A percentile compares a stretch with the other conserved stretches of the same genome.
Evolutionary conservation across 2,797 vertebrate species (phyloP).

Genomic region (Fistularia tabacaria): DNA sequence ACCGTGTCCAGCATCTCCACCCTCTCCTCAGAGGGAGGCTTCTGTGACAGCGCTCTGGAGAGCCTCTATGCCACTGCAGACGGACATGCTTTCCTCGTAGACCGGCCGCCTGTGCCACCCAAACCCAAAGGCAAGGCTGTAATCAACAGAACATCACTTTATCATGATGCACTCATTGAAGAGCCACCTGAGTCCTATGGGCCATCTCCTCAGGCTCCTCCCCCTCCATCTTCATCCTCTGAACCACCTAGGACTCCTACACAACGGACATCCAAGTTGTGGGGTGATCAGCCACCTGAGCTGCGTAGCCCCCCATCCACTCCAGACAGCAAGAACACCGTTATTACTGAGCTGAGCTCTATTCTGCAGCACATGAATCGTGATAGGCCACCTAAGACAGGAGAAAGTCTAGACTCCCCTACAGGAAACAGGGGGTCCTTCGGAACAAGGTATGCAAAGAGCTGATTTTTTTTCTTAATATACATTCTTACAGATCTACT

Average conservation of each 20-base stretch:
- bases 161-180: conserved; percentile 86
- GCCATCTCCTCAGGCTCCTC: conserved; percentile 79
- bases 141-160: conserved; percentile 90
- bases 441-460: conserved; percentile 85
- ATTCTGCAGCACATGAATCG: conserved; percentile 97
- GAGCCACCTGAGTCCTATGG: conserved; percentile 85
- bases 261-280: conserved; percentile 91
- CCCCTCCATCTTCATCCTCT: conserved; percentile 78
- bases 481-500: neutral
- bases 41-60: conserved; percentile 82
- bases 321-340: conserved; percentile 89
- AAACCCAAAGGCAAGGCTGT: conserved; percentile 95
- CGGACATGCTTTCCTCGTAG: conserved; percentile 87
- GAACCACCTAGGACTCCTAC: conserved; percentile 79
- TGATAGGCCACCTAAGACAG: conserved; percentile 84
- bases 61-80: conserved; percentile 87
- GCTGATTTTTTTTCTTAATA: neutral
- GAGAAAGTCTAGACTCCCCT: conserved; percentile 84
- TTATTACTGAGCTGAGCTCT: conserved; percentile 96
- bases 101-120: conserved; percentile 94
- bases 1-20: conserved; percentile 97
- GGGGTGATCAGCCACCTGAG: conserved; percentile 87
- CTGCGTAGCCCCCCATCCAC: conserved; percentile 84
- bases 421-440: conserved; percentile 82
- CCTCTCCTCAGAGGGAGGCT: conserved; percentile 90